phyloP scores from a whole-genome alignment of 2,797 vertebrate species.

The Decapterus maruadsi region DNA sequence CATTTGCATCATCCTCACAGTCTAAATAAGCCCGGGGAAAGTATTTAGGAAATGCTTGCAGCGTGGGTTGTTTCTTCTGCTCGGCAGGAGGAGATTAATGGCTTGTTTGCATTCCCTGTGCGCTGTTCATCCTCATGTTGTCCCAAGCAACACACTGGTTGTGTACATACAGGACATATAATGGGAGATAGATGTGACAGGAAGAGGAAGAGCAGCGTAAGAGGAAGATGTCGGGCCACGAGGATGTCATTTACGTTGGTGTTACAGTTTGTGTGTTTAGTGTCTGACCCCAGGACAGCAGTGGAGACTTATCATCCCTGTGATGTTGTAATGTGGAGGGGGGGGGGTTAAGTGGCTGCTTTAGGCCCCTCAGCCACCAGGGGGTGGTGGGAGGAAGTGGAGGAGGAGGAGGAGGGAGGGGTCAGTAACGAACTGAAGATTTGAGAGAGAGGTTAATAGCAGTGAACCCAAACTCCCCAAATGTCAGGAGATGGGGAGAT shows the following conservation, averaged over 20 bases:
- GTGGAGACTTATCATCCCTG: constrained; percentile 13
- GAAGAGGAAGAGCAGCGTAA: neutral
- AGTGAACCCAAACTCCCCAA: constrained; percentile 2
- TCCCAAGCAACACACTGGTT: constrained; percentile 44
- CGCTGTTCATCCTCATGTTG: constrained; percentile 45
- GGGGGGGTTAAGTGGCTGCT: neutral
- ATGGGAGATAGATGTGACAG: constrained; percentile 55
- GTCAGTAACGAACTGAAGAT: neutral
- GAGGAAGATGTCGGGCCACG: constrained; percentile 10
- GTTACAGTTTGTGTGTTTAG: constrained; percentile 31
- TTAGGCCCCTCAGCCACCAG: neutral
- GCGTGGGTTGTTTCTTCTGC: constrained; percentile 38
- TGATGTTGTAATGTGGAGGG: neutral
- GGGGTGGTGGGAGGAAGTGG: neutral
- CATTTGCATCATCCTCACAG: constrained; percentile 22
- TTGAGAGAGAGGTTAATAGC: neutral
- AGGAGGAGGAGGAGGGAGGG: neutral
- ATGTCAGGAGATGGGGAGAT: neutral
- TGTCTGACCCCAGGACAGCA: constrained; percentile 20
- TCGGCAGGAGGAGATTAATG: constrained; percentile 61
- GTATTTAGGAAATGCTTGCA: constrained; percentile 44
- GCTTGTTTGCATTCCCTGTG: constrained; percentile 67
- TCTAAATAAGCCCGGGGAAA: constrained; percentile 35
- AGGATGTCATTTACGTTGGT: constrained; percentile 13
- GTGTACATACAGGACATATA: constrained; percentile 41